These are phyloP conservation scores for Spheniscus humboldti DNA, from an alignment of 2,797 vertebrate genomes.

Conservation along the genomic window DNA sequence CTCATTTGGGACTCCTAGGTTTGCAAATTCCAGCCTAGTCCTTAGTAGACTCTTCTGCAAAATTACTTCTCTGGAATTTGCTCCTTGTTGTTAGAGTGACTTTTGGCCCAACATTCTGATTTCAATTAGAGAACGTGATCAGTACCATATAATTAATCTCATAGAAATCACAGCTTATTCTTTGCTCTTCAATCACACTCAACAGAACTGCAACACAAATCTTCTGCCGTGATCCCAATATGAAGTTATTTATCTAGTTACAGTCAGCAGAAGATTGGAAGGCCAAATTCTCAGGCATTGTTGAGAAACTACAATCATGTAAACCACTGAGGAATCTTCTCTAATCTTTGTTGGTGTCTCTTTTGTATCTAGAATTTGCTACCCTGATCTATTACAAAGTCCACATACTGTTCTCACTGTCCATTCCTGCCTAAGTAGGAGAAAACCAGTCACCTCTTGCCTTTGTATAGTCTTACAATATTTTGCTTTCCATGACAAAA, in stretches of 20 bases:
- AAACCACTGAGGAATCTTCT: background rate
- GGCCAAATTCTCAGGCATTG: background rate
- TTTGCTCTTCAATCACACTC: background rate
- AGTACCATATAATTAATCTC: background rate
- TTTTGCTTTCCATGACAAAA: background rate
- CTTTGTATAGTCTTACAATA: background rate
- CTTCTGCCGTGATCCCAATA: background rate
- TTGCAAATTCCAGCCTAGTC: background rate
- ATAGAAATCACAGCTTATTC: background rate
- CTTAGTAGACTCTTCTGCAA: background rate
- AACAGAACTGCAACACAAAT: background rate
- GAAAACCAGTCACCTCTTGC: background rate
- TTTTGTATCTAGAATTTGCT: background rate
- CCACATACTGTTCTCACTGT: background rate
- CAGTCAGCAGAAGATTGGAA: background rate
- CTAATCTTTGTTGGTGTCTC: background rate
- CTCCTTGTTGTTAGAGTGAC: background rate
- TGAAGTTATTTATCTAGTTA: background rate
- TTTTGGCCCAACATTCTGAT: background rate
- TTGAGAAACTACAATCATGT: background rate
- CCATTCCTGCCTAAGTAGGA: background rate
- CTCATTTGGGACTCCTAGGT: background rate
- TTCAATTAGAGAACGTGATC: background rate
- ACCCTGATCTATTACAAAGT: background rate
- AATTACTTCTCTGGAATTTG: background rate